Percentiles rank a stretch among this genome's conserved stretches.
Conservation (phyloP, 2,113 vertebrate species). For the Mobula hypostoma region DNA sequence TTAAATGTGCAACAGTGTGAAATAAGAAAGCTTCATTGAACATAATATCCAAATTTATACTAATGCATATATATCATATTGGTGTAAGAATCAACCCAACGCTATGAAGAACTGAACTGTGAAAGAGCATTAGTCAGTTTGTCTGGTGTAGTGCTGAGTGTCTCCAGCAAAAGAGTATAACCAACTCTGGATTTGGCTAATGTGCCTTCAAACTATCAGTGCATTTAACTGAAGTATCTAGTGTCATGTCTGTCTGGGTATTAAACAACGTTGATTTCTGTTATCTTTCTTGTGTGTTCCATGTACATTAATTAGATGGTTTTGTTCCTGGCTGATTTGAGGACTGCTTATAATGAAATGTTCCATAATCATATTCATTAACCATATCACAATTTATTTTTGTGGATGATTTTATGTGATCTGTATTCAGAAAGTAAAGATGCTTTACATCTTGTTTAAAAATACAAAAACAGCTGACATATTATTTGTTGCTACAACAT, state of each 20-base stretch:
- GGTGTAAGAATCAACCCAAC: background rate
- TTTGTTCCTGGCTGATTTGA: background rate
- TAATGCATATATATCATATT: background rate
- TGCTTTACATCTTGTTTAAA: background rate
- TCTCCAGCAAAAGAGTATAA: background rate
- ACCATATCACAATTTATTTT: background rate
- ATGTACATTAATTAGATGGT: background rate
- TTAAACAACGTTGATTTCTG: background rate
- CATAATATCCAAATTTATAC: background rate
- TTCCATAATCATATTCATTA: background rate
- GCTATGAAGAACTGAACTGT: background rate
- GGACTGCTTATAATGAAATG: background rate
- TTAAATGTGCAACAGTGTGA: background rate
- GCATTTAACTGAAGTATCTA: background rate
- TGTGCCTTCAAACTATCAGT: slow-evolving; percentile 3
- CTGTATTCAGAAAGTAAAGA: background rate
- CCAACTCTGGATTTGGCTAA: background rate
- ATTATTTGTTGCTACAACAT: background rate
- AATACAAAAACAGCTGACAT: background rate
- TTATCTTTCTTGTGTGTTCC: background rate
- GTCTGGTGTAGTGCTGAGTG: background rate
- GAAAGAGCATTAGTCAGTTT: background rate
- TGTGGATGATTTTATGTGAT: background rate
- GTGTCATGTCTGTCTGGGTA: background rate
- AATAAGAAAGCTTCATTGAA: background rate